Evolutionary conservation across 2,888 invertebrate species (phyloP), one percentile per base, ranked within the genome.

Genomic region (Aromia moschata): DNA sequence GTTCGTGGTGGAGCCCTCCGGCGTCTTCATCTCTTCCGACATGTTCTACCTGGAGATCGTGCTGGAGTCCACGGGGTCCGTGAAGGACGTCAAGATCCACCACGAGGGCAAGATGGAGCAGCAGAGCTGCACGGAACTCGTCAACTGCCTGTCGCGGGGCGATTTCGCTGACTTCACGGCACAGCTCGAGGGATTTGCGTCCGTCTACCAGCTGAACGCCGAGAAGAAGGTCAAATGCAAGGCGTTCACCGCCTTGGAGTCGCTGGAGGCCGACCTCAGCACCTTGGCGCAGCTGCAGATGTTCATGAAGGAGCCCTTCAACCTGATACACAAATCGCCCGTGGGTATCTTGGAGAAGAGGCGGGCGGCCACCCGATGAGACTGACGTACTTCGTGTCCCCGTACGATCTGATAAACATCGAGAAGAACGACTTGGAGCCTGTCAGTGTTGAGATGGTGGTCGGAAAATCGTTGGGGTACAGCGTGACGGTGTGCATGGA

Each of bases 31-130:
- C 79, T 95, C 94, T 36, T 95, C 95, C 0, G 97, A 97, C 77
- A 96, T 96, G 96, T 97, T 97, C 81, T 96, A 94, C 79, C 85
- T 97, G 70, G 96, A 97, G 83, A 92, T 98, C 71, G 83, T 93
- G 52, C 84, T 97, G 53, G 95, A 96, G 74, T 84, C 89, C 1
- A 87, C 86, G 33, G 96, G 96, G 16, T 86, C 87, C 25, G 91
- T 97, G 0, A 90, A 91, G 76, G 96, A 96, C 84, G 96, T 96
- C 0, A 89, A 89, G 79, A 90, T 97, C 56, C 94, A 96, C 79
- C 96, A 96, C 78, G 95, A 95, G 80, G 93, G 93, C 71, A 93
- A 93, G 83, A 86, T 84, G 57, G 88, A 89, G 66, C 90, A 89
- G 69, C 89, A 95, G 84, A 94, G 93, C 73, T 95, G 94, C 79